Base-by-base conservation (phyloP, 2,797 vertebrate genomes). In the Coendou prehensilis region DNA sequence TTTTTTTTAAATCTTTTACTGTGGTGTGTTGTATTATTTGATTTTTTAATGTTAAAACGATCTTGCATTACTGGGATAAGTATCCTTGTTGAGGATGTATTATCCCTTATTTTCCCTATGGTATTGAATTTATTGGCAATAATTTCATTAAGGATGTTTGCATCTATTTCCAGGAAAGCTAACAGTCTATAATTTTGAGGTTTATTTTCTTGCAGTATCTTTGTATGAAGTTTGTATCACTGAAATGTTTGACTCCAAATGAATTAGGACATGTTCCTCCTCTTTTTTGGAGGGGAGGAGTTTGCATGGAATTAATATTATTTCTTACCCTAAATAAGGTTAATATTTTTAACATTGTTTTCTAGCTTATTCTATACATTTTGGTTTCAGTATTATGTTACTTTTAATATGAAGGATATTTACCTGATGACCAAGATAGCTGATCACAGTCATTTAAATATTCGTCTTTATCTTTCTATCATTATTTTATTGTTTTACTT, bases 401-500 rank as follows among this genome's bases (percentile, higher is more conserved):
- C 17, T 9, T 84, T 71, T 91, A 80, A 84, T 45, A 30, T 71
- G 33, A n/a, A 71, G 15, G 6, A 3, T 52, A 75, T 71, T 82
- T 57, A 57, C 28, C 52, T 26, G 41, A 59, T 82, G 41, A 50
- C 9, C 20, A 82, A 30, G 33, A 52, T 73, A n/a, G 64, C 67
- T 73, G 37, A 59, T 86, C 54, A 76, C 41, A 26, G 71, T 94
- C 15, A 9, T 78, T 93, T 93, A 93, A 91, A 82, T 76, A 64
- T 57, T 81, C 37, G 13, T 82, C 54, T 28, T n/a, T 89, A 61
- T 69, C 37, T 73, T 87, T 69, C 41, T 87, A 9, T 54, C 69
- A 26, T 88, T 63, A 69, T 73, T 95, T 87, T 90, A 10, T 91
- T 52, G 75, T 80, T 88, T 69, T 20, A 71, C 30, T 93, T 94